These are phyloP conservation scores for Mnemiopsis leidyi DNA, from an alignment of 37 sponge, comb jelly and placozoan species.

Conservation along the genomic window DNA sequence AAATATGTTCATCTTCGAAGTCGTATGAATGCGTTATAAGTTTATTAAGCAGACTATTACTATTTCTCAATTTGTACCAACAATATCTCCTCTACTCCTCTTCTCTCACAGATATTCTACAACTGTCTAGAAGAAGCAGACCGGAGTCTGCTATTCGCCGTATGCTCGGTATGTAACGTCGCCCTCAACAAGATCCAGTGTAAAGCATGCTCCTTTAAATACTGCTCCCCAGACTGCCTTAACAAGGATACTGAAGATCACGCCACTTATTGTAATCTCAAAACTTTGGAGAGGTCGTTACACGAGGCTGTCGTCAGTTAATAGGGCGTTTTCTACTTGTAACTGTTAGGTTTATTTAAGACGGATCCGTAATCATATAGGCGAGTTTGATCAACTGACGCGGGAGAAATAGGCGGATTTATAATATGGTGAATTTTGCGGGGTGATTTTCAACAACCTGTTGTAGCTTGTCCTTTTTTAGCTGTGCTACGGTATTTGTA, in stretches of 20 bases:
- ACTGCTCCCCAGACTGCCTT: conserved; percentile 38
- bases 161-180: conserved; percentile 42
- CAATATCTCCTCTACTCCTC: too few relatives aligned
- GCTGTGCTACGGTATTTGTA: too few relatives aligned
- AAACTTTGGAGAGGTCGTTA: neutral
- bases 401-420: too few relatives aligned
- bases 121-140: neutral
- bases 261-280: neutral
- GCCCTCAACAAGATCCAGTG: conserved; percentile 28
- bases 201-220: conserved; percentile 42
- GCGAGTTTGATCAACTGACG: too few relatives aligned
- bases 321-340: conserved; percentile 4
- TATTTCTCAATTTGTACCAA: too few relatives aligned
- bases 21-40: too few relatives aligned
- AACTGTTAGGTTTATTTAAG: neutral
- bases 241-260: neutral
- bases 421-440: too few relatives aligned
- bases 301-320: conserved; percentile 1
- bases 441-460: too few relatives aligned
- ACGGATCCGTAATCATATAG: too few relatives aligned
- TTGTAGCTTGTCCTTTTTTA: too few relatives aligned
- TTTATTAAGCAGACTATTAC: too few relatives aligned
- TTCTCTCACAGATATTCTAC: conserved; percentile 43
- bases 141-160: neutral
- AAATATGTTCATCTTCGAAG: too few relatives aligned